Evolutionary conservation across 2,888 invertebrate genomes (phyloP).

Genomic region (Cryptocheilus praepositus): DNA sequence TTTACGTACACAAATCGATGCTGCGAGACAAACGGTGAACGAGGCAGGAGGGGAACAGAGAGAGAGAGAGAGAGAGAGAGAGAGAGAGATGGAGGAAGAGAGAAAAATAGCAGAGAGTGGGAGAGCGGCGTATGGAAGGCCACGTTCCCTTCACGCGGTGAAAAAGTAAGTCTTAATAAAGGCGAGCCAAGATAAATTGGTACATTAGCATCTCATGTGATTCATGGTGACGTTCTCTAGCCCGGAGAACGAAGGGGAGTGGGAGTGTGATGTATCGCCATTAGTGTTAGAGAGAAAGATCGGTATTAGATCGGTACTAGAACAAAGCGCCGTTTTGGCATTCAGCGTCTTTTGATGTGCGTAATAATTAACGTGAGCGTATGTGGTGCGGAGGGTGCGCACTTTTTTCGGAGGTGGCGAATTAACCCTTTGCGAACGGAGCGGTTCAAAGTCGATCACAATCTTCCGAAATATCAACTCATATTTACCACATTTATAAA

Average conservation of each 20-base stretch:
- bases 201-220: slow-evolving; percentile 71
- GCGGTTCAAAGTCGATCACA: too few relatives aligned
- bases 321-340: slow-evolving; percentile 64
- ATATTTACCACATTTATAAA: too few relatives aligned
- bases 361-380: too few relatives aligned
- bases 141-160: slow-evolving; percentile 19
- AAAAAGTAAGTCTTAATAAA: slow-evolving; percentile 65
- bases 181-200: slow-evolving; percentile 67
- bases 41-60: slow-evolving; percentile 31
- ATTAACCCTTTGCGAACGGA: too few relatives aligned
- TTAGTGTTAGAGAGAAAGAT: too few relatives aligned
- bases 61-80: slow-evolving; percentile 7
- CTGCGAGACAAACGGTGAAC: slow-evolving; percentile 28
- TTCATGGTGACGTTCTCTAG: slow-evolving; percentile 61
- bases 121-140: slow-evolving; percentile 7
- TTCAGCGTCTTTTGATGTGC: not conserved
- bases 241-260: slow-evolving; percentile 18
- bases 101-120: not conserved
- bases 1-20: slow-evolving; percentile 6
- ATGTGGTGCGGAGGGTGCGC: too few relatives aligned
- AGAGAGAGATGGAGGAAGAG: not conserved
- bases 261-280: slow-evolving; percentile 62
- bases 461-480: too few relatives aligned
- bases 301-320: slow-evolving; percentile 68
- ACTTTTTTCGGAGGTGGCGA: too few relatives aligned